Conservation (phyloP, 2,888 invertebrate genomes). For the Apodemia zela region DNA sequence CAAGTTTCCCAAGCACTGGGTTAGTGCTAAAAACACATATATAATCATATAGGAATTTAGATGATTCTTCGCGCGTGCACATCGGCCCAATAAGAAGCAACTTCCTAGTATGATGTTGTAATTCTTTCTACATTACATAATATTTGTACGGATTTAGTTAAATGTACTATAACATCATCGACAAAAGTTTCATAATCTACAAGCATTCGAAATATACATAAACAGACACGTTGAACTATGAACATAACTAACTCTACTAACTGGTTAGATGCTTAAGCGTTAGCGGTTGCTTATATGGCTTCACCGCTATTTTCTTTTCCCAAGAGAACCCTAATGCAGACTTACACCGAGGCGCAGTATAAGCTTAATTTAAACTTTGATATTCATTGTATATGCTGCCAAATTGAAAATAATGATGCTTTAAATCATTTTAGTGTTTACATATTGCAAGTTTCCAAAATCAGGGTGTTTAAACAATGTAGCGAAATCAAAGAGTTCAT, state of each 20-base stretch:
- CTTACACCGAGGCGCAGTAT: constrained; percentile 67
- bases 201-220: neutral
- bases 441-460: neutral
- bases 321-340: constrained; percentile 68
- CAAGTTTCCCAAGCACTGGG: too few relatives aligned
- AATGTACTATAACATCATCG: too few relatives aligned
- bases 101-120: too few relatives aligned
- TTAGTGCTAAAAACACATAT: too few relatives aligned
- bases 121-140: too few relatives aligned
- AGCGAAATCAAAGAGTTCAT: neutral
- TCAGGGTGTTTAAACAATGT: neutral
- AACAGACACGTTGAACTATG: neutral
- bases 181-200: too few relatives aligned
- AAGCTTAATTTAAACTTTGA: constrained; percentile 78
- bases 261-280: neutral
- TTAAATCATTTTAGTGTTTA: neutral
- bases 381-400: constrained; percentile 63
- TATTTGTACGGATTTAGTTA: too few relatives aligned
- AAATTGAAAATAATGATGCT: constrained; percentile 73
- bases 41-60: too few relatives aligned
- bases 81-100: too few relatives aligned
- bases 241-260: neutral
- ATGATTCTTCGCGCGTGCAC: too few relatives aligned
- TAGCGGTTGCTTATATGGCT: constrained; percentile 29
- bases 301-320: constrained; percentile 40